Base-by-base conservation (phyloP, 2,797 vertebrate species). In the Tympanoctomys barrerae region DNA sequence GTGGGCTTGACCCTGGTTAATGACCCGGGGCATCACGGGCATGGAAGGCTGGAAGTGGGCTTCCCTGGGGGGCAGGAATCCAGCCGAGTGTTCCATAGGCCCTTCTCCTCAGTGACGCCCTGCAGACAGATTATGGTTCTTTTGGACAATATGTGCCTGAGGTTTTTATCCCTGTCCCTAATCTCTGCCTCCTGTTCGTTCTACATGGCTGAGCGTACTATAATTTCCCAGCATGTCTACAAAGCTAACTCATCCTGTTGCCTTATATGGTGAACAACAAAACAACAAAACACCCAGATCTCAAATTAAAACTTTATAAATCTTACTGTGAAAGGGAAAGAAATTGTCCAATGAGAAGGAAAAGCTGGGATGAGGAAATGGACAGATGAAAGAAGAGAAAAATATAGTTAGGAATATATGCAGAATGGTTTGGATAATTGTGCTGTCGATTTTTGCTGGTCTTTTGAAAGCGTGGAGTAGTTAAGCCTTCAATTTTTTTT, bases 221-320 rank as follows among this genome's bases (percentile, higher is more conserved):
- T 46, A 79, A 11, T 93, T 89, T 96, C 79, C 84, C 87, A 3
- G 42, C 92, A 88, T 68, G n/a, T 52, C 82, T 83, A 62, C 93
- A 75, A 87, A 95, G 86, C 81, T 73, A 96, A 94, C 92, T 79
- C 28, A 42, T 52, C 82, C 61, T 94, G 90, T 95, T 71, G 28
- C 73, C 93, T 66, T 31, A 5, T 80, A 83, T 96, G 96, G 94
- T 89, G 85, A 96, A 28, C 70, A 22, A 87, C 94, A 19, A 57
- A 49, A 14, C 10, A 75, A 82, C 13, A 87, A 39, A 71, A 61
- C 10, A 16, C 87, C 26, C 36, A 31, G 8, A 87, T 14, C 42
- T 16, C 2, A 78, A 31, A 52, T 28, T 52, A 94, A 91, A 16
- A 86, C 46, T 64, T 71, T n/a, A 78, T 46, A 91, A 89, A 57